Conservation (phyloP, 2,113 vertebrate genomes). For the Rhagologus leucostigma region DNA sequence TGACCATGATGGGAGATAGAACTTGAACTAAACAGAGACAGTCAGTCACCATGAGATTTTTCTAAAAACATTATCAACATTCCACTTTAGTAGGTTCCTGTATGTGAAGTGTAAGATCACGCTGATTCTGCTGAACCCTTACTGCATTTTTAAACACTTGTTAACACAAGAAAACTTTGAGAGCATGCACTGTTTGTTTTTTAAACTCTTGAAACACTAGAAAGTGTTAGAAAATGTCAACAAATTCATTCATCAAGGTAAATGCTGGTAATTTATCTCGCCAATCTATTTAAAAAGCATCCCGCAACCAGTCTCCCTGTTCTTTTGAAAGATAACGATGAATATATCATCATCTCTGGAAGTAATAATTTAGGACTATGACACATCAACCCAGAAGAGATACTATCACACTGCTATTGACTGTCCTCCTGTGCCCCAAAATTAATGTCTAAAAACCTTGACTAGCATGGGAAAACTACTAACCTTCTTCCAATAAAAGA, state of each 20-base stretch:
- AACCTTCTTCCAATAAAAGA: background rate
- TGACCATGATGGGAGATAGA: background rate
- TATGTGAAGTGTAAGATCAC: background rate
- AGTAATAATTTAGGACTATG: background rate
- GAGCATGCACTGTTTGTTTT: background rate
- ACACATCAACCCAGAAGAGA: background rate
- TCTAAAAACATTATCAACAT: background rate
- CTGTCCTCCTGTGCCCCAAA: background rate
- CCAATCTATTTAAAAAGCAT: background rate
- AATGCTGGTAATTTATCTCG: background rate
- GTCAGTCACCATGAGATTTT: background rate
- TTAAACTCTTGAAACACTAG: background rate
- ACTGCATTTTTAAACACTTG: background rate
- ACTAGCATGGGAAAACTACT: background rate
- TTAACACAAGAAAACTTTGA: background rate
- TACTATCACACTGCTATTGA: background rate
- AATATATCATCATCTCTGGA: background rate
- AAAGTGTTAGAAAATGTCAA: background rate
- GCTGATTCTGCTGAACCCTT: background rate
- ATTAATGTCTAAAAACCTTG: background rate
- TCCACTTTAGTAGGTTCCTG: background rate
- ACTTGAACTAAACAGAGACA: background rate
- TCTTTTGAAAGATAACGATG: background rate
- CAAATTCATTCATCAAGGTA: background rate
- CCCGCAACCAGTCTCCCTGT: background rate